phyloP scores from a whole-genome alignment of 2,888 invertebrate species.

The Tortrix viridana region DNA sequence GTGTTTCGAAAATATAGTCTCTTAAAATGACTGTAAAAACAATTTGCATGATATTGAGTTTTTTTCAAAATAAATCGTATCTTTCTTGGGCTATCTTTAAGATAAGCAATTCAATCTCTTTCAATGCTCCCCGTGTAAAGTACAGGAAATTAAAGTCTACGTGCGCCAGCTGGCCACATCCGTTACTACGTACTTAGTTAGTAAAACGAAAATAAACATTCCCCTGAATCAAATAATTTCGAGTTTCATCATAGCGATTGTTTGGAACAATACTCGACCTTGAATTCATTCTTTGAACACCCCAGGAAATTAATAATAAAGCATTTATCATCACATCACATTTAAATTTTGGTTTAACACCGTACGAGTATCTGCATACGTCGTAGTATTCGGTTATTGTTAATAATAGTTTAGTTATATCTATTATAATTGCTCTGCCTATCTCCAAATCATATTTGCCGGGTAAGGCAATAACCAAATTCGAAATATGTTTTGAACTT shows the following conservation, averaged over 20 bases:
- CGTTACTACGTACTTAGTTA: slow-evolving; percentile 42
- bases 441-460: too few species aligned
- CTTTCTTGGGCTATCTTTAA: too few species aligned
- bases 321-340: too few species aligned
- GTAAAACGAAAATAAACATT: slow-evolving; percentile 49
- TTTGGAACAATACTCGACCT: slow-evolving; percentile 28
- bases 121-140: slow-evolving; percentile 41
- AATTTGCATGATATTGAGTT: too few species aligned
- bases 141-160: slow-evolving; percentile 46
- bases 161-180: slow-evolving; percentile 52
- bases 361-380: background rate
- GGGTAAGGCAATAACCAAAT: too few species aligned
- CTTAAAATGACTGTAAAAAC: too few species aligned
- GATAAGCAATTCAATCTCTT: slow-evolving; percentile 41
- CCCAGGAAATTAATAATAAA: slow-evolving; percentile 23
- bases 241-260: slow-evolving; percentile 20
- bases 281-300: slow-evolving; percentile 28
- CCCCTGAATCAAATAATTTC: slow-evolving; percentile 40
- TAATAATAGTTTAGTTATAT: too few species aligned
- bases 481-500: too few species aligned
- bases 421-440: too few species aligned
- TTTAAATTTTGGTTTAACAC: background rate
- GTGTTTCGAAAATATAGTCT: too few species aligned
- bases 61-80: too few species aligned
- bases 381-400: background rate